These are phyloP conservation scores for Lepidothrix coronata DNA, from an alignment of 2,113 vertebrate species.

Conservation along the genomic window DNA sequence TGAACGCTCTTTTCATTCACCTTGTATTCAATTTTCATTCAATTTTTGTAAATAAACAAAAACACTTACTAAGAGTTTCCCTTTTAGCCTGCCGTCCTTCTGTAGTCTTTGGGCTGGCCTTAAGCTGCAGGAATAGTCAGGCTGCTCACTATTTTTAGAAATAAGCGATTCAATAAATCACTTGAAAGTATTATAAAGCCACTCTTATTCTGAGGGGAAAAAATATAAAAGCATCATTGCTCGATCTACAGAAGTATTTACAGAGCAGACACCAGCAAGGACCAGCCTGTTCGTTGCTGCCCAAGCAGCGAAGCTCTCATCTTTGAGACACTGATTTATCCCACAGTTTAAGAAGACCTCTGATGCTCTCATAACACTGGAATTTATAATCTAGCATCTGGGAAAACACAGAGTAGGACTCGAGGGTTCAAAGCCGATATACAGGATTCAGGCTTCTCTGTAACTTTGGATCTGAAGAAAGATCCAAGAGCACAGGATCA, in stretches of 20 bases:
- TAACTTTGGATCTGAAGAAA: neutral
- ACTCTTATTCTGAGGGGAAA: neutral
- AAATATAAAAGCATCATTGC: neutral
- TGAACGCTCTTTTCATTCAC: neutral
- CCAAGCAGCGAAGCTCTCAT: neutral
- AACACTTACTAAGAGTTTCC: neutral
- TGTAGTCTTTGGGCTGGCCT: neutral
- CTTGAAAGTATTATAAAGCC: conserved; percentile 1
- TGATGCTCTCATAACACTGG: neutral
- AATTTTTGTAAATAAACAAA: neutral
- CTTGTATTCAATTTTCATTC: neutral
- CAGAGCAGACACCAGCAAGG: neutral
- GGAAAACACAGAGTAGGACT: neutral
- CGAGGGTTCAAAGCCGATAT: neutral
- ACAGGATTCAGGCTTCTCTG: neutral
- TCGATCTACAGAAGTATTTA: neutral
- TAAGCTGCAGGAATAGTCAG: neutral
- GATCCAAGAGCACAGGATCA: neutral
- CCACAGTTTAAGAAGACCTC: neutral
- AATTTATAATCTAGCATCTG: neutral
- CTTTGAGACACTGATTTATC: neutral
- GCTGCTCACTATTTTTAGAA: conserved; percentile 21
- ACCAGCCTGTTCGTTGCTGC: neutral
- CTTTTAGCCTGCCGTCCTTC: neutral
- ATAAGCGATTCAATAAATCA: neutral